These are phyloP conservation scores for Aphelocoma californica DNA, from an alignment of 2,797 vertebrate genomes.

Conservation along the genomic window DNA sequence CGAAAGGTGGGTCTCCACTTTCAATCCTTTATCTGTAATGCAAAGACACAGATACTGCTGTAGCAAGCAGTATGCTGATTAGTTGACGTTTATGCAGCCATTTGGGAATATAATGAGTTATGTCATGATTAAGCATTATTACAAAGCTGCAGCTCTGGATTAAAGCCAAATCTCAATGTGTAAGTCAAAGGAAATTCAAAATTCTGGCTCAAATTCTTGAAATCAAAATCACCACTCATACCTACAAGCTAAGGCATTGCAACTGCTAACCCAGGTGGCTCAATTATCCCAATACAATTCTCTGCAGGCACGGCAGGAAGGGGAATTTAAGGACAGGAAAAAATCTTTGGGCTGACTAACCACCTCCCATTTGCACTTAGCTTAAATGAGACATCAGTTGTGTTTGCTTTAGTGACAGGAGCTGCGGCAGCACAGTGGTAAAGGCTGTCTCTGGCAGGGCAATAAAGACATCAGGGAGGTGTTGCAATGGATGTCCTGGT, in stretches of 20 bases:
- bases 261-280: not conserved
- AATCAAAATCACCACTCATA: not conserved
- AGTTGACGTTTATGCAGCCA: not conserved
- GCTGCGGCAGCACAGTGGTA: not conserved
- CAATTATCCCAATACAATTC: not conserved
- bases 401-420: not conserved
- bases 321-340: not conserved
- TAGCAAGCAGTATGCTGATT: not conserved
- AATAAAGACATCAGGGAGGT: slow-evolving; percentile 1
- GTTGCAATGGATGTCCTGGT: not conserved
- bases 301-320: not conserved
- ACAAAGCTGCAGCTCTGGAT: not conserved
- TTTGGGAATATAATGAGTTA: not conserved
- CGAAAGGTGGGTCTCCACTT: not conserved
- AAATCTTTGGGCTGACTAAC: not conserved
- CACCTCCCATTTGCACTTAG: not conserved
- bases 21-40: not conserved
- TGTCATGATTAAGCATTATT: not conserved
- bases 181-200: not conserved
- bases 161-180: not conserved
- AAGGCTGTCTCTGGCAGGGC: not conserved
- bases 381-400: slow-evolving; percentile 15
- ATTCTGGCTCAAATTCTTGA: not conserved
- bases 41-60: not conserved
- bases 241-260: rapidly evolving